Evolutionary conservation across 2,888 invertebrate genomes (phyloP).

Genomic region (Diarsia dahlii): DNA sequence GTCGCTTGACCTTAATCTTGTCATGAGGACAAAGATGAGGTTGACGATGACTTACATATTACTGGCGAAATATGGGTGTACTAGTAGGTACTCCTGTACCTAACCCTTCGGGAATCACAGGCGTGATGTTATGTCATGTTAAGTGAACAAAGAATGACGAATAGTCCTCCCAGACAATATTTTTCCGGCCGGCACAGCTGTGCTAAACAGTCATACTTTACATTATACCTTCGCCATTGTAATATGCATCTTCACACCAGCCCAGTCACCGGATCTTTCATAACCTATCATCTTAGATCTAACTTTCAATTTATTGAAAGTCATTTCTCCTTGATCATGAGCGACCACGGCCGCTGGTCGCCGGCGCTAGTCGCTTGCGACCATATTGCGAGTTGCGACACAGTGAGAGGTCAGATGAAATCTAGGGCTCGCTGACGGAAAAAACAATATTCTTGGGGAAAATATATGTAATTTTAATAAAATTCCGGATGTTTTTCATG

Average conservation of each 20-base stretch:
- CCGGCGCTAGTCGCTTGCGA: constrained; percentile 29
- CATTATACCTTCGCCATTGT: background rate
- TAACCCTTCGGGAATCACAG: too few relatives aligned
- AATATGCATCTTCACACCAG: background rate
- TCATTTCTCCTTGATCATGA: constrained; percentile 63
- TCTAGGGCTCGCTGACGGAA: background rate
- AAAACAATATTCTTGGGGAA: background rate
- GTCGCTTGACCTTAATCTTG: too few relatives aligned
- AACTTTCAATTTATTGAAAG: constrained; percentile 65
- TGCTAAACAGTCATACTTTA: too few relatives aligned
- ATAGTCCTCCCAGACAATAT: too few relatives aligned
- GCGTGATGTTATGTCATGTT: too few relatives aligned
- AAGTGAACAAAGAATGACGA: too few relatives aligned
- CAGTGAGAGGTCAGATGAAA: constrained; percentile 59
- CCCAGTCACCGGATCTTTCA: constrained; percentile 18
- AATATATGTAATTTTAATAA: background rate
- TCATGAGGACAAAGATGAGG: too few relatives aligned
- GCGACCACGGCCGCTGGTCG: constrained; percentile 39
- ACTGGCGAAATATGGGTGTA: too few relatives aligned
- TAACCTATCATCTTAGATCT: constrained; percentile 23
- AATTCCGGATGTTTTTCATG: background rate
- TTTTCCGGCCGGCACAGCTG: background rate
- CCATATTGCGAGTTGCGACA: constrained; percentile 54
- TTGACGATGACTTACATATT: too few relatives aligned
- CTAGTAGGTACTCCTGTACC: too few relatives aligned